Conservation (phyloP, 2,888 invertebrate species). For the Cheilosia grossa region DNA sequence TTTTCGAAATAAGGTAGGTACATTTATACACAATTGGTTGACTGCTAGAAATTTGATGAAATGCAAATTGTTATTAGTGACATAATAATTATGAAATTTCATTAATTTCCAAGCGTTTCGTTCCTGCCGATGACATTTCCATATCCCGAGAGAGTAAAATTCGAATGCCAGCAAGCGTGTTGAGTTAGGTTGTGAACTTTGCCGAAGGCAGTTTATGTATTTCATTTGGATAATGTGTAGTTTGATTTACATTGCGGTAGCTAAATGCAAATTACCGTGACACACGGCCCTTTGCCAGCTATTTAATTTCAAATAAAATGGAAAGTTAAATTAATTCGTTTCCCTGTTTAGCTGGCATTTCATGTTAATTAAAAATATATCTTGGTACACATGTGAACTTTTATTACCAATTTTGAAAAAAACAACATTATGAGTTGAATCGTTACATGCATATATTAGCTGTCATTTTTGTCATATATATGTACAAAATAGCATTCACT, state of each 20-base stretch:
- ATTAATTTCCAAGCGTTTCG: conserved; percentile 21
- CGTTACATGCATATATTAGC: too few relatives aligned
- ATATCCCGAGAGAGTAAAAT: conserved; percentile 26
- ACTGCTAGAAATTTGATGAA: conserved; percentile 40
- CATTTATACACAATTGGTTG: conserved; percentile 23
- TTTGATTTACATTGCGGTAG: background rate
- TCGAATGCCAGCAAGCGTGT: background rate
- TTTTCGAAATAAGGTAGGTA: conserved; percentile 7
- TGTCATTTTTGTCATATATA: too few relatives aligned
- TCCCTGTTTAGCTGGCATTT: background rate
- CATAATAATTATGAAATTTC: conserved; percentile 38
- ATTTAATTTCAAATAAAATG: too few relatives aligned
- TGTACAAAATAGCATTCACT: too few relatives aligned
- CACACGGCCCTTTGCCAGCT: too few relatives aligned
- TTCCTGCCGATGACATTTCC: conserved; percentile 26
- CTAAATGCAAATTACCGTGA: background rate
- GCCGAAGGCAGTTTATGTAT: background rate
- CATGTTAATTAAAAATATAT: too few relatives aligned
- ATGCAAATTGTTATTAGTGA: conserved; percentile 45
- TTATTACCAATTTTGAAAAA: too few relatives aligned
- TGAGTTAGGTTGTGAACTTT: background rate
- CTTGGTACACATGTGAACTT: too few relatives aligned
- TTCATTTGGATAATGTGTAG: background rate
- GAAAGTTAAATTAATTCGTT: background rate
- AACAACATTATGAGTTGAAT: too few relatives aligned